These are phyloP conservation scores for Proisotoma minuta DNA, from an alignment of 2,888 invertebrate species.

Conservation along the genomic window DNA sequence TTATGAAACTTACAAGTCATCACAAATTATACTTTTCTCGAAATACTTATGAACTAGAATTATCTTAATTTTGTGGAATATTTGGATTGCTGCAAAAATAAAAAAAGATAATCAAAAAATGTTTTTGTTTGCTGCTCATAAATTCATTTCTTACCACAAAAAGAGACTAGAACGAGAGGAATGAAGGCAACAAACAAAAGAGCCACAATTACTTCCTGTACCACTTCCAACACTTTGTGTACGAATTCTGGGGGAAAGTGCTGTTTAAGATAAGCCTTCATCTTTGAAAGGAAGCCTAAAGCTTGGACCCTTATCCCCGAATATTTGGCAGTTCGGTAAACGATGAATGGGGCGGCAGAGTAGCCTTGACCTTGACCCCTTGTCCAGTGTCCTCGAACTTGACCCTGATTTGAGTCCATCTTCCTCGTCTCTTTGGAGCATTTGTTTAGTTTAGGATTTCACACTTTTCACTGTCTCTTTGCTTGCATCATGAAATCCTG, in stretches of 20 bases:
- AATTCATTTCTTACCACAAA: background rate
- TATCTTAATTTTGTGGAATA: background rate
- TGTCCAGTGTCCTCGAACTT: too few species aligned
- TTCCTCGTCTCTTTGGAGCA: too few species aligned
- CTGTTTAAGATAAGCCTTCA: background rate
- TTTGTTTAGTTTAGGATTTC: too few species aligned
- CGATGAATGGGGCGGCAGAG: conserved; percentile 6
- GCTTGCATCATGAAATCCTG: too few species aligned
- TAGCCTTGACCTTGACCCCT: too few species aligned
- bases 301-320: background rate
- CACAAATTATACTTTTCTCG: background rate
- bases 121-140: background rate
- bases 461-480: too few species aligned
- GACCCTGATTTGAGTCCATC: too few species aligned
- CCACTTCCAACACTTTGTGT: too few species aligned
- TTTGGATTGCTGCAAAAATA: background rate
- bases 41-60: background rate
- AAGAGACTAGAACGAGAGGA: background rate
- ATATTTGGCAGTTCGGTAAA: conserved; percentile 9
- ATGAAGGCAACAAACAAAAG: background rate
- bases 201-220: too few species aligned
- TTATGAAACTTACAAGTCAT: background rate
- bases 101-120: background rate
- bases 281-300: background rate
- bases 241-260: too few species aligned